Conservation (phyloP, 2,113 vertebrate species). For the Sylvicapra grimmia region DNA sequence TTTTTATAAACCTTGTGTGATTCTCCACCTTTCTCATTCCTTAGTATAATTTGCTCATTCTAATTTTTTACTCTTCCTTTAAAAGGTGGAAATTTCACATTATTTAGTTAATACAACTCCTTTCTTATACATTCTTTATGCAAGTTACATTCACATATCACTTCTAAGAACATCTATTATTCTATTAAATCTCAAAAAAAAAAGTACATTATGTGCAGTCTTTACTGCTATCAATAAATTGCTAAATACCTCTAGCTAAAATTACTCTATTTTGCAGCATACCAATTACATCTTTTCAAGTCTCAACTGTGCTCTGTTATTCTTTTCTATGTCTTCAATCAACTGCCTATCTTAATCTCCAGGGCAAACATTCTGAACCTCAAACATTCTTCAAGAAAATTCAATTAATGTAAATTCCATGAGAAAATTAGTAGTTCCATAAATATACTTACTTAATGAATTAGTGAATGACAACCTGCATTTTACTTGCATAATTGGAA, state of each 20-base stretch:
- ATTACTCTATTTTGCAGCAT: neutral
- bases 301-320: neutral
- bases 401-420: neutral
- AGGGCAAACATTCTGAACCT: neutral
- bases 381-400: neutral
- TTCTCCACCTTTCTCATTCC: neutral
- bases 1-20: neutral
- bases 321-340: neutral
- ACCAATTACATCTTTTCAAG: neutral
- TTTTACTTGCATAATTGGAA: neutral
- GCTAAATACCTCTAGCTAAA: neutral
- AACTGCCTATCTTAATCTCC: neutral
- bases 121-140: neutral
- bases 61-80: neutral
- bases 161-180: neutral
- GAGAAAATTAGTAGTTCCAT: neutral
- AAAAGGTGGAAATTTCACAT: neutral
- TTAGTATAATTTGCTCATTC: neutral
- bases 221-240: neutral
- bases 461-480: neutral
- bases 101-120: neutral
- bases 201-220: neutral
- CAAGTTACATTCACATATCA: neutral
- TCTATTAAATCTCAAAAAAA: neutral
- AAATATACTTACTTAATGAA: neutral